phyloP scores from a whole-genome alignment of 2,113 vertebrate species.

The Rallus limicola region DNA sequence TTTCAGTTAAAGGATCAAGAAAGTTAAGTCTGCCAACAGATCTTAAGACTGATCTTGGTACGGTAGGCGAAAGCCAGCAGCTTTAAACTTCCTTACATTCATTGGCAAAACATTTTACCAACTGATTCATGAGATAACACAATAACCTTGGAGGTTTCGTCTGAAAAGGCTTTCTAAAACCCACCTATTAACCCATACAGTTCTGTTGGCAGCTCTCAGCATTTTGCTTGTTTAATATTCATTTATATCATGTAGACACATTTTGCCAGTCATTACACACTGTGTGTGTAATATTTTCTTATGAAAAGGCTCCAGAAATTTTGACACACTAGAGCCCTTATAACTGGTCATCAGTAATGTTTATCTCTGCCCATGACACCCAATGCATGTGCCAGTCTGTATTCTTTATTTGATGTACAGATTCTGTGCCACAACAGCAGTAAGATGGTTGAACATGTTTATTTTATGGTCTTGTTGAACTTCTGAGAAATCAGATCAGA shows the following conservation, averaged over 20 bases:
- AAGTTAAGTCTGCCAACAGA: constrained; percentile 99
- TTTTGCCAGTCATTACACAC: constrained; percentile 67
- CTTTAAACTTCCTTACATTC: constrained; percentile 81
- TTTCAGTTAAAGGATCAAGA: constrained; percentile 99
- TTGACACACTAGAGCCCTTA: neutral
- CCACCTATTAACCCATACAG: constrained; percentile 76
- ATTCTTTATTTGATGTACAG: neutral
- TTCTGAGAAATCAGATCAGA: neutral
- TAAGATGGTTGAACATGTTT: neutral
- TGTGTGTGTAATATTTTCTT: constrained; percentile 56
- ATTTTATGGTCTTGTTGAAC: neutral
- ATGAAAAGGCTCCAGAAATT: constrained; percentile 48
- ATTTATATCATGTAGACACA: constrained; percentile 64
- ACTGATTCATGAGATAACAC: constrained; percentile 71
- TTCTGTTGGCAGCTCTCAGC: constrained; percentile 83
- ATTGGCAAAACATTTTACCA: constrained; percentile 77
- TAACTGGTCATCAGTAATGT: constrained; percentile 7
- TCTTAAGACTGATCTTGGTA: constrained; percentile 99
- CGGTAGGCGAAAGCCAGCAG: constrained; percentile 94
- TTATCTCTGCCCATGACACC: neutral
- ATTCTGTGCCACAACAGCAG: neutral
- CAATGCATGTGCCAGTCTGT: constrained; percentile 13
- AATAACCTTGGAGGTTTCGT: constrained; percentile 64
- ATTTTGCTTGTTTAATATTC: constrained; percentile 70
- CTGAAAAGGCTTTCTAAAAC: constrained; percentile 74